Base-by-base conservation (phyloP, 2,113 vertebrate genomes). In the Sturnira hondurensis region DNA sequence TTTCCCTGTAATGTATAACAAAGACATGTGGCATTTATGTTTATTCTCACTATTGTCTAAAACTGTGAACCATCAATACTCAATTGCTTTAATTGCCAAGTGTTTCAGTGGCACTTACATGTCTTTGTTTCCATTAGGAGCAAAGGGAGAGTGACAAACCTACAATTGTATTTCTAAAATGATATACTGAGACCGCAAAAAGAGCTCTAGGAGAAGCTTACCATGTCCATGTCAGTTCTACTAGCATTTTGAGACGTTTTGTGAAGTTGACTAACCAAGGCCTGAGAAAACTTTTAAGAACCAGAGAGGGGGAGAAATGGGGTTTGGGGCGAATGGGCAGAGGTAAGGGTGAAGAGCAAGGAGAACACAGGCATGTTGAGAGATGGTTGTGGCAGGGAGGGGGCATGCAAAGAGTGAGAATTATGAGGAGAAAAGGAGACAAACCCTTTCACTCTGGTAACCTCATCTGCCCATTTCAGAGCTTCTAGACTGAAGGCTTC, bases 91-190 rank as follows among this genome's bases (percentile, higher is more conserved):
- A 61, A 93, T 47, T 84, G 71, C 43, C 33, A 41, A 93, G 70
- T 4, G 74, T 52, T 74, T 83, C 31, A 71, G 47, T 84, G 89
- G 65, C 47, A 70, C 82, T 96, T 90, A 41, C 58, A 65, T 76
- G 54, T 41, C 92, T 89, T 90, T 61, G 7, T 87, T 77, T 93
- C 96, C 67, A 92, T 94, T 94, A 84, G 78, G 93, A 95, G 80
- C 43, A 36, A 65, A 91, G 36, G 80, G 58, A 95, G 67, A 95
- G 97, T 91, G 47, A 94, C 3, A 43, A 92, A 56, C 8, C 0
- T 0, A 14, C 52, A 82, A 58, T 94, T 87, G 92, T 96, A 83
- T 94, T 82, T 86, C 95, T 90, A 94, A 96, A 98, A 97, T 91
- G 71, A 41, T 91, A 54, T 38, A 24, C 16, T 54, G 77, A 92